Evolutionary conservation across 2,888 invertebrate species (phyloP).

Genomic region (Agriopis leucophaearia): DNA sequence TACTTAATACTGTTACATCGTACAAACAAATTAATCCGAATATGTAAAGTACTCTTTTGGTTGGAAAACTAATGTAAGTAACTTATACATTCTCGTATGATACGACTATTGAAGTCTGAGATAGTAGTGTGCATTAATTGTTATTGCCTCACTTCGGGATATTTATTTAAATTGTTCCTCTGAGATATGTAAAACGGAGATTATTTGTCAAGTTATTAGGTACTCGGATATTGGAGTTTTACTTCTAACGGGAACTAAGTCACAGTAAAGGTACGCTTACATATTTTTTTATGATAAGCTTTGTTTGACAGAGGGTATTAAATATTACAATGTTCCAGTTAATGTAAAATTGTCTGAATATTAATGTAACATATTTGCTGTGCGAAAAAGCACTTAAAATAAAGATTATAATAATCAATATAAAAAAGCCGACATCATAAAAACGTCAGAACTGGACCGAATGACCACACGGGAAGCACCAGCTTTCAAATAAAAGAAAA

Average conservation of each 20-base stretch:
- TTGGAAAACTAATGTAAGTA: neutral
- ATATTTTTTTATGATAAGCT: too few relatives aligned
- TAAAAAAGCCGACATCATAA: too few relatives aligned
- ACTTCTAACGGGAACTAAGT: neutral
- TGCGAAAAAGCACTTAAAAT: too few relatives aligned
- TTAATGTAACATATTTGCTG: too few relatives aligned
- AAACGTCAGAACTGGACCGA: too few relatives aligned
- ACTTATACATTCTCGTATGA: neutral
- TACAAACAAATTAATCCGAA: neutral
- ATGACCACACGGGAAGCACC: too few relatives aligned
- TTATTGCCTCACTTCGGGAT: conserved; percentile 1
- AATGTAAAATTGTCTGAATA: too few relatives aligned
- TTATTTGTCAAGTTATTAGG: neutral
- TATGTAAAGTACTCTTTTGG: neutral
- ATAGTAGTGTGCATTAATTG: conserved; percentile 3
- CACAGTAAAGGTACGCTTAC: too few relatives aligned
- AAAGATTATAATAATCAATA: too few relatives aligned
- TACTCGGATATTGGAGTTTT: neutral
- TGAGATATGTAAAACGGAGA: neutral
- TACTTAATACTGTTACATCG: neutral
- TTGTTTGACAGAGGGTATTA: too few relatives aligned
- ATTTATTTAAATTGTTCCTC: conserved; percentile 9
- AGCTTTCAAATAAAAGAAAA: too few relatives aligned
- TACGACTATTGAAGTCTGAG: neutral
- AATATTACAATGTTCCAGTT: too few relatives aligned